Conservation (phyloP, 2,888 invertebrate species). For the Dasysyrphus tricinctus region DNA sequence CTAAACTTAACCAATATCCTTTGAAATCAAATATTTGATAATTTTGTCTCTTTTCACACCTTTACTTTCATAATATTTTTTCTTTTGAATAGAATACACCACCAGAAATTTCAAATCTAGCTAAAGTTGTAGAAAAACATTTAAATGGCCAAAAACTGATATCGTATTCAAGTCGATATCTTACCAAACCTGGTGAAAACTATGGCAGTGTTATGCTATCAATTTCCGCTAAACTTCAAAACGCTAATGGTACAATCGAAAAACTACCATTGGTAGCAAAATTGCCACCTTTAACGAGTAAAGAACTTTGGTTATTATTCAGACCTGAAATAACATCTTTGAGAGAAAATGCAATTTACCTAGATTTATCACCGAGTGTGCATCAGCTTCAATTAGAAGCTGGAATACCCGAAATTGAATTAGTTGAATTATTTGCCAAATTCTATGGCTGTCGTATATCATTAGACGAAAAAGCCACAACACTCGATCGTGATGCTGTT, state of each 20-base stretch:
- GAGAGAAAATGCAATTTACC: conserved; percentile 85
- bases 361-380: not conserved
- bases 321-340: conserved; percentile 85
- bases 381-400: conserved; percentile 83
- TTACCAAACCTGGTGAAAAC: conserved; percentile 86
- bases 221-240: conserved; percentile 80
- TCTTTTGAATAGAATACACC: not conserved
- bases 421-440: conserved; percentile 84
- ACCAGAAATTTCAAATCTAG: conserved; percentile 80
- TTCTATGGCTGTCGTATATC: conserved; percentile 85
- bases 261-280: conserved; percentile 85
- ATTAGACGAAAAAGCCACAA: conserved; percentile 78
- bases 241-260: conserved; percentile 76
- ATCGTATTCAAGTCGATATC: conserved; percentile 81
- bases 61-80: no score
- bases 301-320: conserved; percentile 84
- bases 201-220: conserved; percentile 86
- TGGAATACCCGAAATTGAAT: conserved; percentile 82
- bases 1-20: no score
- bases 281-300: conserved; percentile 85
- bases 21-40: no score
- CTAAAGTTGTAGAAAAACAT: conserved; percentile 79
- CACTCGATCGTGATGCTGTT: conserved; percentile 85
- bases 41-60: no score
- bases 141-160: conserved; percentile 80